Base-by-base conservation (phyloP, 1,140 invertebrate species). In the Ditylenchus dipsaci region DNA sequence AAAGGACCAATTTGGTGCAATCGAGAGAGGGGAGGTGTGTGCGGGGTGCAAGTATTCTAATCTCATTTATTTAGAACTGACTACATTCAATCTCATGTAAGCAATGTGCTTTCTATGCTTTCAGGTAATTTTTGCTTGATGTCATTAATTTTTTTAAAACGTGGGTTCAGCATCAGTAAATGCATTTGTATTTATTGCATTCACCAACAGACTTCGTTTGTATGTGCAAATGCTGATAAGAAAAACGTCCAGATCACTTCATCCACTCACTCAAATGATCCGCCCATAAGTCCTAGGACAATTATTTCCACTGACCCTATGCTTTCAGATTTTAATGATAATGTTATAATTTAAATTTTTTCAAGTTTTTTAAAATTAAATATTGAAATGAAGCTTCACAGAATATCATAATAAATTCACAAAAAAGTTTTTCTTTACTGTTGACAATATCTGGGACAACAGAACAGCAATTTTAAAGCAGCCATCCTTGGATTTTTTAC, bases 181-280 rank as follows among this genome's bases (percentile, higher is more conserved):
- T 70, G 80, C 80, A 7, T 82, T 82, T 64, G 81, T 82, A 1
- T 82, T 82, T 63, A 82, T 82, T 30, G 80, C 80, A 8, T 82
- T 82, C 59, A 83, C 80, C 26, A 82, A 80, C 58, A 63, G 80
- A 62, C 58, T 79, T 21, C 71, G 65, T 59, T 68, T 72, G 27
- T 82, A 82, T 56, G 67, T 82, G 15, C 75, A 74, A 62, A 78
- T 76, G 59, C 63, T 82, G 26, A 78, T 82, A 26, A 64, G 81
- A 38, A 81, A 80, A 67, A 82, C 80, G 17, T 82, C 80, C 8
- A 38, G 77, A 29, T 78, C 78, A 11, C 59, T 81, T 38, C 33
- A 1, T 79, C 72, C 0, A 71, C 73, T 1, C 81, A 69, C 58
- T 83, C 80, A 1, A 76, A 69, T 58, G 79, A 81, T 26, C 80